These are phyloP conservation scores for Schlechtendalia chinensis DNA, from an alignment of 1,140 invertebrate species.

Conservation along the genomic window DNA sequence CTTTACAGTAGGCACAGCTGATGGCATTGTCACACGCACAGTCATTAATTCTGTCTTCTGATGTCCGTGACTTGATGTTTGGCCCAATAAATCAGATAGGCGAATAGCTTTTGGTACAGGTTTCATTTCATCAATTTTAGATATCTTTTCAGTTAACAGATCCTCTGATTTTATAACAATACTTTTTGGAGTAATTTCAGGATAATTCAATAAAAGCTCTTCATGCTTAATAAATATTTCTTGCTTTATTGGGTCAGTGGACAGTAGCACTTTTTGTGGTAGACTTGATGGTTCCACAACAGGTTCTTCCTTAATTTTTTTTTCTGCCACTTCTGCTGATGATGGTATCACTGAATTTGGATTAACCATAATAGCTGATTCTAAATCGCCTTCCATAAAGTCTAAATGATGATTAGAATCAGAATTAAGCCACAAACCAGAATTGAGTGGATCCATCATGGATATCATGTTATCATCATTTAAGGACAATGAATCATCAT, in stretches of 20 bases:
- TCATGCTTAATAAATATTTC: background rate
- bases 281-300: background rate
- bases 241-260: background rate
- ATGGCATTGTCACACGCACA: slow-evolving; percentile 57
- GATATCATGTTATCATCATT: slow-evolving; percentile 46
- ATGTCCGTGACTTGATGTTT: slow-evolving; percentile 53
- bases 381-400: slow-evolving; percentile 68
- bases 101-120: slow-evolving; percentile 58
- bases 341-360: slow-evolving; percentile 71
- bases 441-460: slow-evolving; percentile 44
- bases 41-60: slow-evolving; percentile 58
- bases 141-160: slow-evolving; percentile 20
- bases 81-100: slow-evolving; percentile 53
- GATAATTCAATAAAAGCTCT: background rate
- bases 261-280: background rate
- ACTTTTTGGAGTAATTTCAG: slow-evolving; percentile 53
- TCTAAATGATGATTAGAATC: slow-evolving; percentile 64
- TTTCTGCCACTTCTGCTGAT: slow-evolving; percentile 53
- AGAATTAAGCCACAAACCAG: slow-evolving; percentile 50
- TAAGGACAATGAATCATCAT: slow-evolving; percentile 39
- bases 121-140: slow-evolving; percentile 58
- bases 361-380: slow-evolving; percentile 72
- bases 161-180: slow-evolving; percentile 36
- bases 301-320: slow-evolving; percentile 54
- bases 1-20: slow-evolving; percentile 19